A percentile compares a stretch with the other conserved stretches of the same genome.
Conservation (phyloP, 2,113 vertebrate species). For the Corythornis madagascariensis region DNA sequence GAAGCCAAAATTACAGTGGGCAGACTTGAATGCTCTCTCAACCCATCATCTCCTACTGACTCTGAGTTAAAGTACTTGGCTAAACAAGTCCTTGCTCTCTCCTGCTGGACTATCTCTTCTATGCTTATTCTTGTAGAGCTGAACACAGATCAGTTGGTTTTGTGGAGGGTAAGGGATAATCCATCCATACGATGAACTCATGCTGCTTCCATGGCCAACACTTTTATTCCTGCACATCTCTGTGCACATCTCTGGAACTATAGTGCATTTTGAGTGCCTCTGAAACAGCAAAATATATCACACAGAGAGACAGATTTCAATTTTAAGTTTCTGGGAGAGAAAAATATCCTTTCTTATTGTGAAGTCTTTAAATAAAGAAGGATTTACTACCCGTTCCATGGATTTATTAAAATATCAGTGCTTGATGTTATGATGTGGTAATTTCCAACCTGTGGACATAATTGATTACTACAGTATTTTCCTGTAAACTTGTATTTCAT, state of each 20-base stretch:
- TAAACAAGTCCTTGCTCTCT: neutral
- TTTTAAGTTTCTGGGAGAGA: neutral
- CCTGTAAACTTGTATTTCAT: neutral
- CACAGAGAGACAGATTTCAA: neutral
- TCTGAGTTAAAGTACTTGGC: neutral
- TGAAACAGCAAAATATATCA: neutral
- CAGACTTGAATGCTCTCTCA: neutral
- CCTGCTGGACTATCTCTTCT: neutral
- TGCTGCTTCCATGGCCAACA: neutral
- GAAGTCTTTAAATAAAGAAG: neutral
- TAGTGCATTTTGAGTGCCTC: neutral
- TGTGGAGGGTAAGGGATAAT: neutral
- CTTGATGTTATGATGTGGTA: neutral
- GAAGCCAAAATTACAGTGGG: neutral
- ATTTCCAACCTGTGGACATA: neutral
- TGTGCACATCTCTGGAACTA: neutral
- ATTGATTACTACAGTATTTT: neutral
- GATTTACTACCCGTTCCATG: neutral
- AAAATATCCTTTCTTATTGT: neutral
- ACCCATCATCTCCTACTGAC: neutral
- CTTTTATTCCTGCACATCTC: neutral
- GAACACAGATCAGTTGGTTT: neutral
- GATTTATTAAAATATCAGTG: neutral
- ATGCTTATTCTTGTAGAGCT: neutral
- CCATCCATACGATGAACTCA: neutral